A percentile compares a stretch with the other conserved stretches of the same genome.
These are phyloP conservation scores for Epizoanthus illoricatus DNA, from an alignment of 92 coral and sea anemone species.

Conservation along the genomic window DNA sequence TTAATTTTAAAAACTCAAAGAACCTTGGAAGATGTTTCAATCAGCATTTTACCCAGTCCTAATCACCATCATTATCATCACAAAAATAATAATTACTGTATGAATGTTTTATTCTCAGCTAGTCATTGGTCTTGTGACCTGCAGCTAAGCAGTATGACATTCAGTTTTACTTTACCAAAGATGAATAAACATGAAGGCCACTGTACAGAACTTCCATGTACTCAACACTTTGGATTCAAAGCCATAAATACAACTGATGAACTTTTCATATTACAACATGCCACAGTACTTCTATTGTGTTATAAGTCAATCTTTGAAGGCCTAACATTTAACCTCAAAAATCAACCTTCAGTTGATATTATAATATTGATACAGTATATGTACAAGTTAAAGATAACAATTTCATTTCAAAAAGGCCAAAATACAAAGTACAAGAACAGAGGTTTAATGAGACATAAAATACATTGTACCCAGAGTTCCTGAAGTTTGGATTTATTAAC, in stretches of 20 bases:
- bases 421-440: too few relatives aligned
- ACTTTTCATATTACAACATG: too few relatives aligned
- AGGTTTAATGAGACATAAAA: too few relatives aligned
- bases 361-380: not conserved
- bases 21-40: too few relatives aligned
- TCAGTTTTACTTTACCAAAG: slow-evolving; percentile 33
- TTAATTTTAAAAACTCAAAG: too few relatives aligned
- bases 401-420: too few relatives aligned
- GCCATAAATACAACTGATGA: not conserved
- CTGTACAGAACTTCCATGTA: slow-evolving; percentile 13
- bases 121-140: slow-evolving; percentile 21
- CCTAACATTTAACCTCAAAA: not conserved
- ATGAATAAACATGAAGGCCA: slow-evolving; percentile 26
- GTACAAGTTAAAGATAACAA: not conserved
- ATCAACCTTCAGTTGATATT: not conserved
- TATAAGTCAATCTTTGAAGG: not conserved
- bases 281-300: too few relatives aligned
- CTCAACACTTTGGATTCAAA: slow-evolving; percentile 36
- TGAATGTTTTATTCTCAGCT: slow-evolving; percentile 22
- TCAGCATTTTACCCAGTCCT: too few relatives aligned
- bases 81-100: not conserved
- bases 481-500: too few relatives aligned
- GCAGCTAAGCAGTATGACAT: slow-evolving; percentile 31
- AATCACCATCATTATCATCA: too few relatives aligned
- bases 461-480: too few relatives aligned